phyloP scores from a whole-genome alignment of 2,113 vertebrate genomes.

The Ophiodon elongatus region DNA sequence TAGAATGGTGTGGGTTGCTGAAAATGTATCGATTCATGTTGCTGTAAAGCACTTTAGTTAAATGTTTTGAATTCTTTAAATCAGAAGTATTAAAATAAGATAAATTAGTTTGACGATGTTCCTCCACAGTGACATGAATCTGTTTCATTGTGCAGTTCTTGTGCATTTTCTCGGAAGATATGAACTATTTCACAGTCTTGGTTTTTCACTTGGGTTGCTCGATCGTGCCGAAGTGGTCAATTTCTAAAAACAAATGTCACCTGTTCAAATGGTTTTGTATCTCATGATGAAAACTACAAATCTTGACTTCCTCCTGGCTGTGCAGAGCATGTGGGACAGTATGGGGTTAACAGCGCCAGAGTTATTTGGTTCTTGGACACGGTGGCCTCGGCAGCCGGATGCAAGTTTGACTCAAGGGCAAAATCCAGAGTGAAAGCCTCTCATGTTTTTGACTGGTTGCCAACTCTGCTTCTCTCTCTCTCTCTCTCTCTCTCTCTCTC shows the following conservation, averaged over 20 bases:
- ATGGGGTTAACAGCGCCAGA: constrained; percentile 73
- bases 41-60: not conserved
- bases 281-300: constrained; percentile 34
- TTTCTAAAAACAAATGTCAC: constrained; percentile 2
- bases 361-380: constrained; percentile 77
- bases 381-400: constrained; percentile 80
- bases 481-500: constrained; percentile 28
- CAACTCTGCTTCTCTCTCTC: constrained; percentile 52
- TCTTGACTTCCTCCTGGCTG: constrained; percentile 44
- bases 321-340: constrained; percentile 44
- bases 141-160: not conserved
- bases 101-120: not conserved
- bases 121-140: not conserved
- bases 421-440: constrained; percentile 82
- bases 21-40: not conserved
- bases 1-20: not conserved
- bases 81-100: not conserved
- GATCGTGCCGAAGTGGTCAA: not conserved
- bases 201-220: not conserved
- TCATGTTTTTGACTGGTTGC: constrained; percentile 80
- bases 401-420: constrained; percentile 82
- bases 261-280: constrained; percentile 14
- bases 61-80: no score
- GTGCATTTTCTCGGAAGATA: not conserved
- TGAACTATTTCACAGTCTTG: no score